Conservation (phyloP, 2,888 invertebrate species). For the Cheilosia grossa region DNA sequence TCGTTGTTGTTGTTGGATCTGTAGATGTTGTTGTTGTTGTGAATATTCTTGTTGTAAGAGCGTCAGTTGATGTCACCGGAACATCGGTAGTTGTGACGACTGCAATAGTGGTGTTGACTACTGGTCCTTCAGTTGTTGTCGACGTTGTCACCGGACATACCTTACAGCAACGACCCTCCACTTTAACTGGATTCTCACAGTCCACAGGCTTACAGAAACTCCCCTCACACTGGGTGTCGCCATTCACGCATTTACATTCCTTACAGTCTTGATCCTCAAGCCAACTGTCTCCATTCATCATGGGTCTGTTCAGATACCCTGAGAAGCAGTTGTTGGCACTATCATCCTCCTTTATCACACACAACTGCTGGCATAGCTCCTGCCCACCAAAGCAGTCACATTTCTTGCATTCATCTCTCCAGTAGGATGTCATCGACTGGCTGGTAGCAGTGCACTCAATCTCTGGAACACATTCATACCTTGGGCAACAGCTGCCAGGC, state of each 20-base stretch:
- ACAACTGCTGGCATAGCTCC: conserved; percentile 76
- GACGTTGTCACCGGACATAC: conserved; percentile 75
- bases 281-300: conserved; percentile 78
- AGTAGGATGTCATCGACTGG: conserved; percentile 52
- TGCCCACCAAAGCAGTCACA: conserved; percentile 77
- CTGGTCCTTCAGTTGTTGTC: conserved; percentile 13
- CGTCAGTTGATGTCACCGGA: no score
- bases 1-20: neutral
- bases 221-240: conserved; percentile 76
- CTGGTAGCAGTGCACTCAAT: conserved; percentile 66
- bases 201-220: conserved; percentile 76
- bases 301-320: conserved; percentile 71
- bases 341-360: conserved; percentile 62
- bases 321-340: conserved; percentile 74
- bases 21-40: neutral
- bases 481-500: conserved; percentile 84
- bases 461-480: conserved; percentile 81
- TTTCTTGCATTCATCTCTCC: conserved; percentile 76
- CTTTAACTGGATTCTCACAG: conserved; percentile 77
- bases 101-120: neutral
- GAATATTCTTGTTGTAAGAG: conserved; percentile 8
- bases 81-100: neutral
- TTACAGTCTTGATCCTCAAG: conserved; percentile 77
- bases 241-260: conserved; percentile 77
- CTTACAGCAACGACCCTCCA: conserved; percentile 79